These are phyloP conservation scores for Neocrepidodera transversa DNA, from an alignment of 2,888 invertebrate species.

Conservation along the genomic window DNA sequence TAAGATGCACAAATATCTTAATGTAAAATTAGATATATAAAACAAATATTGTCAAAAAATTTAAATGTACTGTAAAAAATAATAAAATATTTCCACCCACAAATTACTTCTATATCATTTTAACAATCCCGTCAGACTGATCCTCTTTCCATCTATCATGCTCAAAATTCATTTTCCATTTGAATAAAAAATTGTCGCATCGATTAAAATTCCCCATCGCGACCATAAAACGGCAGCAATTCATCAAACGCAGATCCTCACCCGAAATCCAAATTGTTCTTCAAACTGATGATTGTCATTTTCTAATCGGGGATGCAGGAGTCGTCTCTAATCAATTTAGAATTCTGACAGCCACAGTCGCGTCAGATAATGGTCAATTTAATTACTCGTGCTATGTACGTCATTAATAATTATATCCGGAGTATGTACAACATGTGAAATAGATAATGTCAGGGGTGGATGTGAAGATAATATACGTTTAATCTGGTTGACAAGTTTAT, in stretches of 20 bases:
- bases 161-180: slow-evolving; percentile 22
- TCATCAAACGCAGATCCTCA: slow-evolving; percentile 29
- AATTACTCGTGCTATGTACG: slow-evolving; percentile 36
- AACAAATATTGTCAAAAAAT: no score
- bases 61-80: no score
- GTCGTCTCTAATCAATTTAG: slow-evolving; percentile 34
- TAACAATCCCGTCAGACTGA: not conserved
- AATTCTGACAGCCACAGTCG: slow-evolving; percentile 36
- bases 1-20: no score
- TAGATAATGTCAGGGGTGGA: not conserved
- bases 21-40: no score
- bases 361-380: slow-evolving; percentile 41
- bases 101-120: no score
- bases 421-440: slow-evolving; percentile 9
- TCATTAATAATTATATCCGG: slow-evolving; percentile 35
- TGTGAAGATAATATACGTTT: not conserved
- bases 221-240: slow-evolving; percentile 19
- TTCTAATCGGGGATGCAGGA: slow-evolving; percentile 20
- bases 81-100: no score
- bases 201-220: slow-evolving; percentile 23
- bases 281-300: slow-evolving; percentile 31
- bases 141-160: slow-evolving; percentile 14
- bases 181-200: slow-evolving; percentile 21
- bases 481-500: no score
- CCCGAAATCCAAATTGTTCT: slow-evolving; percentile 28